Evolutionary conservation across 2,113 vertebrate genomes (phyloP).

Genomic region (Xyrauchen texanus): DNA sequence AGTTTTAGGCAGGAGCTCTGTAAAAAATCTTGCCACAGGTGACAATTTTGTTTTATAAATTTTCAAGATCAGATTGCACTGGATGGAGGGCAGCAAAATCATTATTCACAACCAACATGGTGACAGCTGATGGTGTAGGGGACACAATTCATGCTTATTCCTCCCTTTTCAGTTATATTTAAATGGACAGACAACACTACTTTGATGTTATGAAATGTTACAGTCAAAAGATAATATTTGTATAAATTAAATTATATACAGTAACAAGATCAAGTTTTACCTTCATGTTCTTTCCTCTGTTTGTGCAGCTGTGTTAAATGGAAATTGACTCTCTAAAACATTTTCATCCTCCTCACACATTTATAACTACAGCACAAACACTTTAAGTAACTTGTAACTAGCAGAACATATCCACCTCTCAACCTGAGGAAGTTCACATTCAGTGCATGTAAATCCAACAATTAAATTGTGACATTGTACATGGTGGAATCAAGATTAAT

Average conservation of each 20-base stretch:
- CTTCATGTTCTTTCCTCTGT: background rate
- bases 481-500: conserved; percentile 62
- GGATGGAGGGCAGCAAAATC: background rate
- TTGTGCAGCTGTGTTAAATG: background rate
- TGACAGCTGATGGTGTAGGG: background rate
- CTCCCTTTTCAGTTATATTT: too few relatives aligned
- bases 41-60: background rate
- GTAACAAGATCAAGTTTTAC: too few relatives aligned
- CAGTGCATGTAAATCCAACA: conserved; percentile 42
- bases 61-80: too few relatives aligned
- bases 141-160: background rate
- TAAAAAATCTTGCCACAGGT: conserved; percentile 2
- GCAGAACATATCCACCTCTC: conserved; percentile 39
- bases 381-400: conserved; percentile 24
- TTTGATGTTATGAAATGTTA: too few relatives aligned
- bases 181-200: too few relatives aligned
- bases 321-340: background rate
- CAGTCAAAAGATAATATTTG: too few relatives aligned
- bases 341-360: conserved; percentile 35
- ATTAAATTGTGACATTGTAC: conserved; percentile 59
- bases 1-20: conserved; percentile 4
- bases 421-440: conserved; percentile 49
- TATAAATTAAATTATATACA: too few relatives aligned
- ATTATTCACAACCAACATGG: conserved; percentile 12
- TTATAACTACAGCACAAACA: conserved; percentile 34